phyloP scores from a whole-genome alignment of 2,888 invertebrate genomes.

The Eremobia ochroleuca region DNA sequence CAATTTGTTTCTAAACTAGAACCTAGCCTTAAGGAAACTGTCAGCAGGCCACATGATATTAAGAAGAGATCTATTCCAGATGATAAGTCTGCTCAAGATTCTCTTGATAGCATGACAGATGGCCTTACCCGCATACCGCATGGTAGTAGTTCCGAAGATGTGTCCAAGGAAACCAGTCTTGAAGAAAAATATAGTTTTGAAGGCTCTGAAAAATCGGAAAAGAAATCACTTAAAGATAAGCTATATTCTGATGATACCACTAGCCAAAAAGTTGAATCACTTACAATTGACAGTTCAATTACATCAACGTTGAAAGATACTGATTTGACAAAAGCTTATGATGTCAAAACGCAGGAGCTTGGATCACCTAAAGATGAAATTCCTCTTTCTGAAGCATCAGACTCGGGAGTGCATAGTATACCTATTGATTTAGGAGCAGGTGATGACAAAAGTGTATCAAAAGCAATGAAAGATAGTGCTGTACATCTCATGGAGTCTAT shows the following conservation, averaged over 20 bases:
- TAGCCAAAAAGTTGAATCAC: conserved; percentile 66
- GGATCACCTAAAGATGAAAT: conserved; percentile 76
- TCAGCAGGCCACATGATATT: conserved; percentile 60
- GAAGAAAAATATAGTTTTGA: conserved; percentile 88
- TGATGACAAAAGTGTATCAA: conserved; percentile 57
- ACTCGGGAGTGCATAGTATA: conserved; percentile 81
- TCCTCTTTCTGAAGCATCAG: conserved; percentile 76
- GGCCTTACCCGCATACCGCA: conserved; percentile 74
- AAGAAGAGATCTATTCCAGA: conserved; percentile 63
- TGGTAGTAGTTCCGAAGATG: conserved; percentile 85
- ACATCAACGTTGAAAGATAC: conserved; percentile 71
- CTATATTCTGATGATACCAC: conserved; percentile 68
- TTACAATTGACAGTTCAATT: conserved; percentile 63
- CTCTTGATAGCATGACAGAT: conserved; percentile 75
- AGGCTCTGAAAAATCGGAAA: conserved; percentile 82
- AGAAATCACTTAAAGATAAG: conserved; percentile 59
- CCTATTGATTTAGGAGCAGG: conserved; percentile 70
- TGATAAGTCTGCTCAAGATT: conserved; percentile 62
- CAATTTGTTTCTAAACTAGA: conserved; percentile 63
- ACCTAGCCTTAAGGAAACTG: conserved; percentile 54
- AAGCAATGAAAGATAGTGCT: conserved; percentile 74
- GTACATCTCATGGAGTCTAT: conserved; percentile 82
- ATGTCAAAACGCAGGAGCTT: conserved; percentile 55
- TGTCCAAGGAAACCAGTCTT: conserved; percentile 85
- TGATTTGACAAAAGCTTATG: conserved; percentile 47